Percentiles rank a stretch among this genome's conserved stretches.
Evolutionary conservation across 2,113 vertebrate genomes (phyloP).

Genomic region (Stegastes partitus): DNA sequence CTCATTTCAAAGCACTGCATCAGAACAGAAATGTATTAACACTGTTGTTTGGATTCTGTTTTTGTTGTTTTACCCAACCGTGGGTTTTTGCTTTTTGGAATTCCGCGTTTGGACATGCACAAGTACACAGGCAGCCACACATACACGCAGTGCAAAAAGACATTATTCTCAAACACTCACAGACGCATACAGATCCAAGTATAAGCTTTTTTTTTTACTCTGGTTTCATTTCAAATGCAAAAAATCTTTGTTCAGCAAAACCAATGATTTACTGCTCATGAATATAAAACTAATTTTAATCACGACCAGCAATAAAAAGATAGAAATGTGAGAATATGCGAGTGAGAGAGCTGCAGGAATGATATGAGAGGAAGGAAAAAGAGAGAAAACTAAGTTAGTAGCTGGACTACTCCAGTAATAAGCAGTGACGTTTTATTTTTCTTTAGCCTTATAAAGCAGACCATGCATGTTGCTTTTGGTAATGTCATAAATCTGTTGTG

Average conservation of each 20-base stretch:
- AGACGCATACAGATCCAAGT: not conserved
- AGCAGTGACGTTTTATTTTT: conserved; percentile 38
- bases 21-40: conserved; percentile 37
- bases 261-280: conserved; percentile 23
- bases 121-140: not conserved
- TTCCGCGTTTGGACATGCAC: conserved; percentile 1
- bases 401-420: conserved; percentile 20
- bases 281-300: conserved; percentile 43
- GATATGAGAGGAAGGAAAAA: not conserved
- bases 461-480: conserved; percentile 7
- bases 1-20: conserved; percentile 46
- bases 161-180: not conserved
- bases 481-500: conserved; percentile 17
- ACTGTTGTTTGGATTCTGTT: conserved; percentile 19
- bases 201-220: conserved; percentile 25
- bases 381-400: conserved; percentile 28
- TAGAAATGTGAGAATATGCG: conserved; percentile 17
- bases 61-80: conserved; percentile 17
- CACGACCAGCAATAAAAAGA: conserved; percentile 9
- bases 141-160: not conserved
- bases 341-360: conserved; percentile 4
- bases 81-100: conserved; percentile 19
- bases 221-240: conserved; percentile 36
- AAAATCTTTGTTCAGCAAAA: conserved; percentile 37
- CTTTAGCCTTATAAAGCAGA: conserved; percentile 8